phyloP scores from a whole-genome alignment of 2,113 vertebrate genomes.

The Dicentrarchus labrax region DNA sequence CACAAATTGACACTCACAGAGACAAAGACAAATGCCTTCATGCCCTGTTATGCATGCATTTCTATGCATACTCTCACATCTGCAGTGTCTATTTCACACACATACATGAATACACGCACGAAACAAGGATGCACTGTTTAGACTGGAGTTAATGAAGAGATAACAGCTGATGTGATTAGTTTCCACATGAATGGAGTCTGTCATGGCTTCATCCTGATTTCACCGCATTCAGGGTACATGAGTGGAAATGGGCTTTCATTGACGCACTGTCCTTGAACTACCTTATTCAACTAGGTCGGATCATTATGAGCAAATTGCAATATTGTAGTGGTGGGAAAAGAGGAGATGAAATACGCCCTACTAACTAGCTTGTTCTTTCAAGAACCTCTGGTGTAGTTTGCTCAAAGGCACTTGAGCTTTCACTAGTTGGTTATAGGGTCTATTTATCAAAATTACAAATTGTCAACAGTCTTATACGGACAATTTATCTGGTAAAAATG shows the following conservation, averaged over 20 bases:
- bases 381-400: background rate
- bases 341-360: background rate
- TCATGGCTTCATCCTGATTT: constrained; percentile 27
- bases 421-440: background rate
- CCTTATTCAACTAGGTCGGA: constrained; percentile 40
- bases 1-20: background rate
- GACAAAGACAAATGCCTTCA: constrained; percentile 11
- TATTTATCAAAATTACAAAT: background rate
- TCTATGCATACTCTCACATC: constrained; percentile 24
- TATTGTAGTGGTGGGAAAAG: background rate
- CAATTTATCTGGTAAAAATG: too few species aligned
- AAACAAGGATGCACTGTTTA: constrained; percentile 86
- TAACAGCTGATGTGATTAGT: constrained; percentile 94
- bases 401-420: background rate
- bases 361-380: background rate
- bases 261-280: constrained; percentile 49
- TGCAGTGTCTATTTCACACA: constrained; percentile 19
- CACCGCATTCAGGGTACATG: background rate
- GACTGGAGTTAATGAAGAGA: constrained; percentile 94
- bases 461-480: background rate
- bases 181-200: constrained; percentile 80
- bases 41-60: constrained; percentile 29
- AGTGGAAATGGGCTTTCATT: constrained; percentile 26
- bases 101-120: constrained; percentile 34
- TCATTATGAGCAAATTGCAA: constrained; percentile 7